These are phyloP conservation scores for Fragum sueziense DNA, from an alignment of 2,888 invertebrate genomes.

Conservation along the genomic window DNA sequence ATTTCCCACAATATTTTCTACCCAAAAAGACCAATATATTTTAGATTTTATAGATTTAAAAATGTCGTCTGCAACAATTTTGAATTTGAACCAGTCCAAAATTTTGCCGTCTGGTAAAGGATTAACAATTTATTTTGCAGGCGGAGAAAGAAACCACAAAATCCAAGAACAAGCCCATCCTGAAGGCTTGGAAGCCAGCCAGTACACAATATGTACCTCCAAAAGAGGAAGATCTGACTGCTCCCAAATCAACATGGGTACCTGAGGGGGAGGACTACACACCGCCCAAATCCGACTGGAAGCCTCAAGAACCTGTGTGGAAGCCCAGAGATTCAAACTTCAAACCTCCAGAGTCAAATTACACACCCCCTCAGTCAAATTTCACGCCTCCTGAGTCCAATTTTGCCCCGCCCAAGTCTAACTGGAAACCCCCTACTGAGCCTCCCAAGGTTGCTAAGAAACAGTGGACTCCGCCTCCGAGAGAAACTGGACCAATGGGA, in stretches of 20 bases:
- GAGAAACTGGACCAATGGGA: slow-evolving; percentile 72
- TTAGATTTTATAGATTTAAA: not conserved
- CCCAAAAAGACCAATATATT: too few relatives aligned
- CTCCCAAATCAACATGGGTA: slow-evolving; percentile 41
- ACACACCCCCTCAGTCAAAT: slow-evolving; percentile 51
- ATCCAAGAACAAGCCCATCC: slow-evolving; percentile 31
- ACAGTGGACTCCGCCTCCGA: slow-evolving; percentile 46
- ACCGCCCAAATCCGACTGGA: slow-evolving; percentile 48
- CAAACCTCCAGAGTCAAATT: slow-evolving; percentile 54
- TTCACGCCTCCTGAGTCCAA: slow-evolving; percentile 53
- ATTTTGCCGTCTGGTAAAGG: not conserved
- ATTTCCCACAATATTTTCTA: too few relatives aligned
- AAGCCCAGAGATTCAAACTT: slow-evolving; percentile 55
- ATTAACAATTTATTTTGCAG: slow-evolving; percentile 6
- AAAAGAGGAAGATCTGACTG: slow-evolving; percentile 48
- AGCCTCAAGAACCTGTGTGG: too few relatives aligned
- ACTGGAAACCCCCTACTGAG: slow-evolving; percentile 41
- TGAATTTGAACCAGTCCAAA: not conserved
- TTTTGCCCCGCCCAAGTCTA: slow-evolving; percentile 52
- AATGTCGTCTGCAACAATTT: not conserved
- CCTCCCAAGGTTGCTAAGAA: slow-evolving; percentile 6
- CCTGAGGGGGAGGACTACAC: slow-evolving; percentile 44
- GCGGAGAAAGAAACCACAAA: slow-evolving; percentile 10
- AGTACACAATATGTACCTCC: slow-evolving; percentile 38
- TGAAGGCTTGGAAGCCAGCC: slow-evolving; percentile 56